A percentile compares a stretch with the other conserved stretches of the same genome.
phyloP scores from a whole-genome alignment of 2,797 vertebrate genomes.

The Alcedo quadribrachys region DNA sequence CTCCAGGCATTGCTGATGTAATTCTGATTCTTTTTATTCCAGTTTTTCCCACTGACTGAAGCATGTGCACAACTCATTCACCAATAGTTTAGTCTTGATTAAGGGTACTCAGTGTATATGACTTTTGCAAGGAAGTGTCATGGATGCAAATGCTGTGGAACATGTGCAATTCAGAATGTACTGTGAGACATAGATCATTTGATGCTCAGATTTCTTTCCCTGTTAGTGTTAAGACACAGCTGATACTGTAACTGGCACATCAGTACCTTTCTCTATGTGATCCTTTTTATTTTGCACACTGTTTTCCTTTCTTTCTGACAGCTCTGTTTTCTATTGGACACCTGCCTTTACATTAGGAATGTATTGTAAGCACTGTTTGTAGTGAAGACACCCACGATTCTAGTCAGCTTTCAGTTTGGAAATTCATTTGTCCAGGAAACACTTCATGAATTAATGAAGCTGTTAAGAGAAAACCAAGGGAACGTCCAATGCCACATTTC shows the following conservation, averaged over 20 bases:
- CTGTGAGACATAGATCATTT: constrained; percentile 48
- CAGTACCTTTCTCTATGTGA: constrained; percentile 64
- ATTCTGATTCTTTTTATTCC: constrained; percentile 65
- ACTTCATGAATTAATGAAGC: constrained; percentile 66
- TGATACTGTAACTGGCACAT: constrained; percentile 77
- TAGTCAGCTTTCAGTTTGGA: constrained; percentile 80
- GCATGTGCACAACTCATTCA: constrained; percentile 71
- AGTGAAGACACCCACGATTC: constrained; percentile 80
- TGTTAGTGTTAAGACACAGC: constrained; percentile 70
- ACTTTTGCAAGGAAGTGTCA: constrained; percentile 44
- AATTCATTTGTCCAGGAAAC: constrained; percentile 78
- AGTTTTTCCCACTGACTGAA: constrained; percentile 51
- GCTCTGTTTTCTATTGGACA: constrained; percentile 82
- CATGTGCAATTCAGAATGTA: constrained; percentile 44
- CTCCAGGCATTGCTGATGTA: constrained; percentile 80
- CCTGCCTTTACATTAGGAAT: constrained; percentile 91
- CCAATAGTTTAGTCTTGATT: constrained; percentile 55
- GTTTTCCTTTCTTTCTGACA: constrained; percentile 79
- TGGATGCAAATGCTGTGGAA: constrained; percentile 50
- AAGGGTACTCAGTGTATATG: constrained; percentile 62
- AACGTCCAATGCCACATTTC: constrained; percentile 85
- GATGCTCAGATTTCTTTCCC: constrained; percentile 65
- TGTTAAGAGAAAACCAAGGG: constrained; percentile 81
- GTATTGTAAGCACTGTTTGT: constrained; percentile 81
- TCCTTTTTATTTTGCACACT: constrained; percentile 74